Evolutionary conservation across 2,888 invertebrate genomes (phyloP), one percentile per base, ranked within the genome.

Genomic region (Cyrtodaria siliqua): DNA sequence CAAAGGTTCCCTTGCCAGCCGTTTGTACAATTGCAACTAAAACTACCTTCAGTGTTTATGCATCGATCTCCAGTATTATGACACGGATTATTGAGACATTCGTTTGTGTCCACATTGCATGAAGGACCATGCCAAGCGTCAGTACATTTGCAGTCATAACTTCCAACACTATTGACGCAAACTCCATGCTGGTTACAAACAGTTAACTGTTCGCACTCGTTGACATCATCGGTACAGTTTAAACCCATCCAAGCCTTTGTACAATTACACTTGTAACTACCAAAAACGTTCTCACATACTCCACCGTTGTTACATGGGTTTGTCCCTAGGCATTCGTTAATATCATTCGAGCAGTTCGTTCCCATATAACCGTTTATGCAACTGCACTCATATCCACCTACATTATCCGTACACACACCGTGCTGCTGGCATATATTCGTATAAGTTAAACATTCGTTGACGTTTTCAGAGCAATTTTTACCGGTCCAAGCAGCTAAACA

Each of bases 401-500:
- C 8, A 6, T 33, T 23, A 42, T 63, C 50, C 3, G 33, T 56
- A 29, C 55, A 66, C 3, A 64, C 57, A 9, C 75, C 83, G 33
- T 75, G 67, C 18, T 83, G 80, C 40, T 63, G 52, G 59, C 87
- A 87, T 8, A 73, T 69, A 20, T 57, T 66, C 4, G 40, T n/a
- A 2, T 53, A 20, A 18, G 16, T 16, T 16, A 16, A 44, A 61
- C 87, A 86, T 59, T 83, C 82, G 47, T 83, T 53, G 0, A 84
- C 57, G 47, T 82, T 70, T 16, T 66, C 47, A 18, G 66, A 44
- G 53, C 86, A 86, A 3, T 33, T 56, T 2, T 44, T 2, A 2
- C 85, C 86, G 20, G 60, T 70, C 57, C 56, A 83, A 1, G 76
- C 75, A 9, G 33, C 16, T 16, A 66, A 33, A 66, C 86, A 86